Base-by-base conservation (phyloP, 1,140 invertebrate genomes). In the Eumaeus atala region DNA sequence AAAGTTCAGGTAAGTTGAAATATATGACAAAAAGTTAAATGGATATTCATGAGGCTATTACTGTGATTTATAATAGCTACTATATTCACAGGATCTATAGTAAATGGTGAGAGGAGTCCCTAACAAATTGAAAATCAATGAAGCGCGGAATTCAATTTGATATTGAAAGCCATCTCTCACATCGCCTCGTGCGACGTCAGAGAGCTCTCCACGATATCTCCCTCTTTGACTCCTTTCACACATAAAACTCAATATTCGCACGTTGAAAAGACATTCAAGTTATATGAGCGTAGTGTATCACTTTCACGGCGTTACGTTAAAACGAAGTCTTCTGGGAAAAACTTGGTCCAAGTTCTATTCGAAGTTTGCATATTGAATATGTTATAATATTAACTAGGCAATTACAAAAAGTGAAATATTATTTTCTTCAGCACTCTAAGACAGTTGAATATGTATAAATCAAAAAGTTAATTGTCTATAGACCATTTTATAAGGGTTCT, bases 61-160 rank as follows among this genome's bases (percentile, higher is more conserved):
- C 58, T 59, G 68, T 70, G 66, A 77, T 75, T 75, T 78, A 72
- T 71, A 81, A 74, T 72, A 63, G 75, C 62, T 75, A 42, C 47
- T 51, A 59, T 28, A 51, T 57, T 52, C 38, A 28, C 55, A 50
- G 49, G 57, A 36, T 54, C 21, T 49, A 50, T 59, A 69, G 67
- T 72, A 81, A 81, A 74, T 71, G 77, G 60, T 64, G 68, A 67
- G 60, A 76, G 69, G 71, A 76, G 66, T 77, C 73, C 65, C 74
- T 67, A 73, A 83, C 81, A 87, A 88, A 89, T 89, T 89, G 86
- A 89, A 83, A 88, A 85, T 77, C 89, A 88, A 89, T 89, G 87
- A 87, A 89, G 87, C 88, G 81, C 88, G 79, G 87, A 89, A 89
- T 89, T 89, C 89, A 89, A 89, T 89, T 89, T 89, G 84, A 88